Base-by-base conservation (phyloP, 2,113 vertebrate species). In the Alouatta palliata region DNA sequence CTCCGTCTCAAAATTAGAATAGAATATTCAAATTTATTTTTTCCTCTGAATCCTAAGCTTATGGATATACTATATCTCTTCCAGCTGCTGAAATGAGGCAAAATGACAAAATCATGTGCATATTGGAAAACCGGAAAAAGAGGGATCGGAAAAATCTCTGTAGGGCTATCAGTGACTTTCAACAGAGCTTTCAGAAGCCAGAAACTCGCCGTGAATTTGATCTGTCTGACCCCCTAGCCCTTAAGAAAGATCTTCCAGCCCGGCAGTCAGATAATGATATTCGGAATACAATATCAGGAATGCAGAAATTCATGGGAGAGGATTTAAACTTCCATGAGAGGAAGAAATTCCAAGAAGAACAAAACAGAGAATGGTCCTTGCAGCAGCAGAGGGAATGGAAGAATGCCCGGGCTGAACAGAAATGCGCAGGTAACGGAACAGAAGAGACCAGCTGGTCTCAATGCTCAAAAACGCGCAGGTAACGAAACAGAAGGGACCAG, bases 221-320 rank as follows among this genome's bases (percentile, higher is more conserved):
- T 81, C 97, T 99, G 40, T 99, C 98, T 23, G 99, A 99, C 90
- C 99, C 99, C 0, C 97, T 99, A 30, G 95, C 93, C 40, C 97
- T 99, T 4, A 98, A 98, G 98, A 99, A 99, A 77, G 98, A 98
- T 23, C 96, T 70, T n/a, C 98, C 98, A 27, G 97, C 97, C 40
- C 93, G 97, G 14, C 90, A 98, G 90, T 98, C 98, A 8, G 98
- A 97, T 10, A 79, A 0, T 20, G 99, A 99, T 35, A 90, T 95
- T 23, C 95, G 90, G 11, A 99, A 98, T n/a, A 98, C 98, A 0
- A 0, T 98, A 0, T 99, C 99, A 88, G 98, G 99, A 56, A 97
- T 99, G 95, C 99, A 99, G 56, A 99, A 98, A 25, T 99, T 99
- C 90, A 49, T 98, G 95, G 99, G 99, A 13, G 99, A 99, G 97